Percentiles rank a stretch among this genome's conserved stretches.
These are phyloP conservation scores for Vicugna pacos DNA, from an alignment of 2,113 vertebrate species.

Conservation along the genomic window DNA sequence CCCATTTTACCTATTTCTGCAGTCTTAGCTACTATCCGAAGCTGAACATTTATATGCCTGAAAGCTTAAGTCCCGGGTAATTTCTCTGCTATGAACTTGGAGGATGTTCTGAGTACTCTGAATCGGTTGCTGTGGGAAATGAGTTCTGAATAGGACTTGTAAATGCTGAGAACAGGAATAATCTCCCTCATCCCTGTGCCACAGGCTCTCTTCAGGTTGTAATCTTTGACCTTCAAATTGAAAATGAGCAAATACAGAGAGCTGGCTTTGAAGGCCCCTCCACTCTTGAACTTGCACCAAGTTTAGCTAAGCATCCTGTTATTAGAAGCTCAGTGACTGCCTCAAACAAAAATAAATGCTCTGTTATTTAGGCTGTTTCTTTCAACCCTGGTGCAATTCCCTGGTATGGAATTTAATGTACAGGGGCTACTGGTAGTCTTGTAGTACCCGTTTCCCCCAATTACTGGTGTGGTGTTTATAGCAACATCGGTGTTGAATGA, in stretches of 20 bases:
- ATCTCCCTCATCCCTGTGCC: background rate
- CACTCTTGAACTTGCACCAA: background rate
- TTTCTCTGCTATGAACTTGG: background rate
- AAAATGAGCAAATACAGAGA: background rate
- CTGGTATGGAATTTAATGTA: background rate
- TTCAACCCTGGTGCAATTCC: background rate
- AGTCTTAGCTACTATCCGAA: background rate
- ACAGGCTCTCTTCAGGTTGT: background rate
- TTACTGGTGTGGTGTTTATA: background rate
- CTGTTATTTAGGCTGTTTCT: background rate
- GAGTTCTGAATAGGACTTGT: background rate
- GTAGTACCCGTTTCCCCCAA: background rate
- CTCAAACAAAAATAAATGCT: slow-evolving; percentile 9
- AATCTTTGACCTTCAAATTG: background rate
- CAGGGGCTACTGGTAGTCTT: background rate
- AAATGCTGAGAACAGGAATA: background rate
- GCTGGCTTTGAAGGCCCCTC: background rate
- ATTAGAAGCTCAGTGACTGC: background rate
- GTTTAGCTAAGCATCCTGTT: background rate
- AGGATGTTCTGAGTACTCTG: background rate
- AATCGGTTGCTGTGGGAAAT: background rate
- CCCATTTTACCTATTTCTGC: slow-evolving; percentile 3
- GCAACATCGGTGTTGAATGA: background rate
- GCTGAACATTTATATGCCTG: background rate
- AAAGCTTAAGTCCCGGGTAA: background rate